Evolutionary conservation across 2,888 invertebrate genomes (phyloP), one percentile per base, ranked within the genome.

Genomic region (Podabrus alpinus): DNA sequence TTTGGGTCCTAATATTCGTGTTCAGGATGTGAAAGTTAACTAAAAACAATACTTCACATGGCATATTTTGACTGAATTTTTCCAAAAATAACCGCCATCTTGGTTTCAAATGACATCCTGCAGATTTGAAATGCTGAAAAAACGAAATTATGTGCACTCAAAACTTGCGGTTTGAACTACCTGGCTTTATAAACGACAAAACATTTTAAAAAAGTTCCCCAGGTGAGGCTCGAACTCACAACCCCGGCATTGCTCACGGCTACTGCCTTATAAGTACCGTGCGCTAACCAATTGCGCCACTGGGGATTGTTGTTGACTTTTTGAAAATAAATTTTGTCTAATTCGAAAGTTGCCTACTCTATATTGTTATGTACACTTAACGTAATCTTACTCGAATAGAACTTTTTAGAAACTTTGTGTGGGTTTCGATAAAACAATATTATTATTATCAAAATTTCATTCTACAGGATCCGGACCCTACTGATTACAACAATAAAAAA

Each of bases 241-340:
- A 96, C 96, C 96, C 96, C 96, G 96, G 96, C 96, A 97, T 97
- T 87, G 94, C 97, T 96, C 95, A 95, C 93, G 91, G 92, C 92
- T 90, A 96, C 96, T 97, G 96, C 92, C 94, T 92, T 95, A 97
- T 97, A 97, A 97, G 97, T 97, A 97, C 97, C 97, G 97, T 96
- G 97, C 97, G 97, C 97, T 97, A 97, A 97, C 97, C 97, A 95
- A 97, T 97, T 97, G 97, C 96, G 97, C 97, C 97, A 97, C 97
- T 95, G 95, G 96, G 95, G 96, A 95, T n/a, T n/a, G n/a, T 45
- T 5, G 0, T n/a, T 5, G 45, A n/a, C 5, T n/a, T 45, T 45
- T 45, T 45, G 45, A 45, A 45, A 45, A 45, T 45, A n/a, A 45
- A 45, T n/a, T 45, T n/a, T 45, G 7, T 45, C 45, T 2, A 7